Evolutionary conservation across 2,888 invertebrate species (phyloP), one percentile per base, ranked within the genome.

Genomic region (Leistus spinibarbis): DNA sequence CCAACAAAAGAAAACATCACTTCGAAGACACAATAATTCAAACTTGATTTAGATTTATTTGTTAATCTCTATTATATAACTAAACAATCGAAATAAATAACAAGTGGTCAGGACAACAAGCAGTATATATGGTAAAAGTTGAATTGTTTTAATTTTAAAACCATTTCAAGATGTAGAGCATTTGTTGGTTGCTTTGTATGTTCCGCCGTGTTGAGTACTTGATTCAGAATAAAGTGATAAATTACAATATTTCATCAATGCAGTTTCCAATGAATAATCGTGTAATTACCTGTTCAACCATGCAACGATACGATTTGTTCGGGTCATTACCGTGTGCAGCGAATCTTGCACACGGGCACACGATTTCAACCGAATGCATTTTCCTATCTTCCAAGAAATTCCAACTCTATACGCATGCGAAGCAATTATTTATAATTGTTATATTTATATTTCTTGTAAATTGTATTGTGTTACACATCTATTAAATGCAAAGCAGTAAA

Each of bases 241-340:
- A 77, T 77, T 76, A 77, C 71, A 75, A 77, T 77, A 77, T 77
- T 77, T 74, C 74, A 76, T 75, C 76, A 75, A 69, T 72, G 76
- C 76, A 70, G 64, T 76, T 76, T 69, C 76, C 76, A 72, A 71
- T 77, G 77, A 75, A 76, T 76, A 77, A 76, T 75, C 62, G 63
- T 64, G 72, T 77, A 77, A 76, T 77, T 76, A 77, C 70, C 66
- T 56, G 53, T 16, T 66, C 40, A 10, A 63, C 63, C 20, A 20
- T 22, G 63, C 23, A 20, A 63, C 63, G 23, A 20, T 23, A 63
- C 63, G 3, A 40, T 60, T 69, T 60, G 57, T 60, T 69, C 60
- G 60, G 69, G 24, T 60, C 69, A 60, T 60, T 60, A 69, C 24
- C 40, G 19, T 60, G 60, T 54, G 24, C 27, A 19, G 23, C 19